A percentile compares a stretch with the other conserved stretches of the same genome.
These are phyloP conservation scores for Antheraea yamamai DNA, from an alignment of 2,888 invertebrate species.

Conservation along the genomic window DNA sequence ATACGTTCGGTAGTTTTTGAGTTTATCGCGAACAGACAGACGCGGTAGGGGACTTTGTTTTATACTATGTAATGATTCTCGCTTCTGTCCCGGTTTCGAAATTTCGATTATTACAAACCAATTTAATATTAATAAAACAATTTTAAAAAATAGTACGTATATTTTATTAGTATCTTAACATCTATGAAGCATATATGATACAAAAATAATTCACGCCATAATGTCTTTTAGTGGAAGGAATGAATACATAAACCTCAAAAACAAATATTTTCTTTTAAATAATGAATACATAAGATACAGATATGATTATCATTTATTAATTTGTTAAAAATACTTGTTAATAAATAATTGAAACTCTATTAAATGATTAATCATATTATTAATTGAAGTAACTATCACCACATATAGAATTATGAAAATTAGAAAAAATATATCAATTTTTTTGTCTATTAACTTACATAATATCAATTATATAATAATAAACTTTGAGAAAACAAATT, in stretches of 20 bases:
- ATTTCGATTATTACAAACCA: too few species aligned
- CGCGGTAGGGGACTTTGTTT: too few species aligned
- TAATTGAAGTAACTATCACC: not conserved
- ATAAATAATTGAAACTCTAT: not conserved
- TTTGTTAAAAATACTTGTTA: not conserved
- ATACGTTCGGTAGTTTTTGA: too few species aligned
- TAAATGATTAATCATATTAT: not conserved
- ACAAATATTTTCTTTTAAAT: conserved; percentile 27
- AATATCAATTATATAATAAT: not conserved
- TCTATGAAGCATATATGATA: conserved; percentile 35
- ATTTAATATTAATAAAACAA: not conserved
- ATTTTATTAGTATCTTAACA: conserved; percentile 32
- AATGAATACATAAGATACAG: conserved; percentile 16
- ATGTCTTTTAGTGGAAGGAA: conserved; percentile 74
- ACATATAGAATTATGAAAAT: not conserved
- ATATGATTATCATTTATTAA: not conserved
- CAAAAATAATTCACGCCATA: conserved; percentile 46
- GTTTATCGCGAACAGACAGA: too few species aligned
- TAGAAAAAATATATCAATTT: not conserved
- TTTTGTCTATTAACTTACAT: not conserved
- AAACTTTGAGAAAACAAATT: too few species aligned
- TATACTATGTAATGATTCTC: too few species aligned
- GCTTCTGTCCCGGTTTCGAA: too few species aligned
- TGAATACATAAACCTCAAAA: conserved; percentile 46
- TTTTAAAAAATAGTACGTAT: conserved; percentile 31